Evolutionary conservation across 2,113 vertebrate genomes (phyloP).

Genomic region (Platycercus adscitus): DNA sequence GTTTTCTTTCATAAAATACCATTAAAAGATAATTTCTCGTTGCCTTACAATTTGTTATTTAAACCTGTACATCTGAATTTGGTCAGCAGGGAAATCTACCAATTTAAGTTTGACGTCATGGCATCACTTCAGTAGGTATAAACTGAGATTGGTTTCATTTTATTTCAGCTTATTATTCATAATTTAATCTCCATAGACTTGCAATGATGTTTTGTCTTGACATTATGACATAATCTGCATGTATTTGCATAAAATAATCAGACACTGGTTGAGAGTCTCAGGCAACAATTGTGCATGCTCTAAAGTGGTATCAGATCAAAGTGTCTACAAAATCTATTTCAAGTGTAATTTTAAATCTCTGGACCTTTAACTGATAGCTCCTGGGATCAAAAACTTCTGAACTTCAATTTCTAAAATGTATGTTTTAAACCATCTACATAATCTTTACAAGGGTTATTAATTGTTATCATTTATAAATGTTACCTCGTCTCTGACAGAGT

Average conservation of each 20-base stretch:
- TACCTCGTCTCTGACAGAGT: neutral
- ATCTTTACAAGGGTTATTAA: neutral
- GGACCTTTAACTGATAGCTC: neutral
- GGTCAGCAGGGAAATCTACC: neutral
- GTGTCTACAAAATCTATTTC: neutral
- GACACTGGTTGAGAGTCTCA: neutral
- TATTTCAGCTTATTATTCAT: constrained; percentile 28
- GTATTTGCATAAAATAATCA: constrained; percentile 48
- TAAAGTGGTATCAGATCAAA: neutral
- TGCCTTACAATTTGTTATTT: neutral
- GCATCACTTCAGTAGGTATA: neutral
- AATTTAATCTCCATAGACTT: neutral
- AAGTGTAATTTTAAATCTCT: neutral
- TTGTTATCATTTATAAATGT: neutral
- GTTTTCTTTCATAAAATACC: neutral
- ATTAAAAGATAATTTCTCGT: neutral
- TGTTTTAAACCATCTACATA: neutral
- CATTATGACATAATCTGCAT: constrained; percentile 33
- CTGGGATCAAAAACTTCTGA: neutral
- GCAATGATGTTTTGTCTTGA: constrained; percentile 34
- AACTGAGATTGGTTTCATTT: constrained; percentile 6
- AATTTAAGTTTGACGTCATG: neutral
- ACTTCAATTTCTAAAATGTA: neutral
- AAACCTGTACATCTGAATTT: neutral
- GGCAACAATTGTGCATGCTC: neutral